Evolutionary conservation across 2,113 vertebrate genomes (phyloP).

Genomic region (Hypomesus transpacificus): DNA sequence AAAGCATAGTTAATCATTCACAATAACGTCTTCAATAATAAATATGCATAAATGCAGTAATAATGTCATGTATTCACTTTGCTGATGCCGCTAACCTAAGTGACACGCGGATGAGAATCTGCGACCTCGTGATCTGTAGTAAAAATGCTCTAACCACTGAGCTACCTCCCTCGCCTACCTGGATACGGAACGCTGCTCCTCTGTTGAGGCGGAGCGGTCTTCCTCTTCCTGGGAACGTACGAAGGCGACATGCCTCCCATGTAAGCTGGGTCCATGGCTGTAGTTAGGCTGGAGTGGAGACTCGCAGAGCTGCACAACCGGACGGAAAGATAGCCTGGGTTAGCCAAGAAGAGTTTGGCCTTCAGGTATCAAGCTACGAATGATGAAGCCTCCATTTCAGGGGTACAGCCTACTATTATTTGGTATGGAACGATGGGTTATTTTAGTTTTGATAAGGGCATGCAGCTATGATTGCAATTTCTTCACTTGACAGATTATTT

Average conservation of each 20-base stretch:
- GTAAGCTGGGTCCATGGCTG: conserved; percentile 53
- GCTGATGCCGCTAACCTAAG: too few relatives aligned
- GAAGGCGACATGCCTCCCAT: conserved; percentile 57
- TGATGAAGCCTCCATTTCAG: neutral
- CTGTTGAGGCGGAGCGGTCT: conserved; percentile 55
- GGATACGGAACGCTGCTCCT: conserved; percentile 45
- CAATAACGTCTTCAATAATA: too few relatives aligned
- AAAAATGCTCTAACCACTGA: too few relatives aligned
- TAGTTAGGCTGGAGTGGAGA: neutral
- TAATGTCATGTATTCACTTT: too few relatives aligned
- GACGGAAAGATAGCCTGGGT: neutral
- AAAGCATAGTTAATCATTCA: too few relatives aligned
- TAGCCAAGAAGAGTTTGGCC: neutral
- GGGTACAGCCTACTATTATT: too few relatives aligned
- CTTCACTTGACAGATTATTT: neutral
- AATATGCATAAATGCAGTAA: too few relatives aligned
- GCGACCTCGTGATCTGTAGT: too few relatives aligned
- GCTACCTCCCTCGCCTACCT: conserved; percentile 30
- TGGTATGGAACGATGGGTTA: too few relatives aligned
- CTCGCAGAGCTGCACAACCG: conserved; percentile 26
- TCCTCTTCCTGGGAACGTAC: conserved; percentile 66
- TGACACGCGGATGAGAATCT: too few relatives aligned
- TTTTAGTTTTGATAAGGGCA: too few relatives aligned
- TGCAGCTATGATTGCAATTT: too few relatives aligned
- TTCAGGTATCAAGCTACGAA: neutral